phyloP scores from a whole-genome alignment of 2,888 invertebrate genomes.

The Chrysotoxum bicinctum region DNA sequence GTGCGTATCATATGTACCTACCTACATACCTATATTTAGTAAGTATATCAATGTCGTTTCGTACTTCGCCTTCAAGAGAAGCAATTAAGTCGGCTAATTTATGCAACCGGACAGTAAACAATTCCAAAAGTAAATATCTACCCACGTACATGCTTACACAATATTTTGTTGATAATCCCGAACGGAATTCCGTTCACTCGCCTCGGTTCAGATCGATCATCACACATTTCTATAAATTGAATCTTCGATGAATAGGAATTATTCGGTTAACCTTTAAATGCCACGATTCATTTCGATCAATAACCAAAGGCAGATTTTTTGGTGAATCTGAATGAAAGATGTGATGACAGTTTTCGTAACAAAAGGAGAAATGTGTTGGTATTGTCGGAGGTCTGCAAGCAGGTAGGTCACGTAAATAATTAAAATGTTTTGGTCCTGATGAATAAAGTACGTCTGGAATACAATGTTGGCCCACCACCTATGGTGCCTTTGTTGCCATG shows the following conservation, averaged over 20 bases:
- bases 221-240: neutral
- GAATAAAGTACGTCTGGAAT: neutral
- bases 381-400: neutral
- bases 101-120: slow-evolving; percentile 73
- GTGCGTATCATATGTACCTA: neutral
- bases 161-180: slow-evolving; percentile 52
- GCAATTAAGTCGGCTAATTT: slow-evolving; percentile 68
- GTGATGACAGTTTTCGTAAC: slow-evolving; percentile 37
- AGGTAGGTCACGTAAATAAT: slow-evolving; percentile 14
- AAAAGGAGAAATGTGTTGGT: slow-evolving; percentile 22
- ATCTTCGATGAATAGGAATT: neutral
- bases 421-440: neutral
- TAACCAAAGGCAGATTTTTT: slow-evolving; percentile 20
- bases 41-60: slow-evolving; percentile 10
- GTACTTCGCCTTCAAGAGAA: slow-evolving; percentile 43
- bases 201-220: slow-evolving; percentile 61
- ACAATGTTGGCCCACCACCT: no score
- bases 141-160: slow-evolving; percentile 48
- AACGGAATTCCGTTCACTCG: slow-evolving; percentile 42
- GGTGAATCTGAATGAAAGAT: neutral
- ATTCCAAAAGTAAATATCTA: slow-evolving; percentile 54
- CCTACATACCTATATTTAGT: neutral
- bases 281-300: slow-evolving; percentile 55
- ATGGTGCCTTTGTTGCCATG: neutral
- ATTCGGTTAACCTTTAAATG: neutral